Base-by-base conservation (phyloP, 2,113 vertebrate genomes). In the Theristicus caerulescens region DNA sequence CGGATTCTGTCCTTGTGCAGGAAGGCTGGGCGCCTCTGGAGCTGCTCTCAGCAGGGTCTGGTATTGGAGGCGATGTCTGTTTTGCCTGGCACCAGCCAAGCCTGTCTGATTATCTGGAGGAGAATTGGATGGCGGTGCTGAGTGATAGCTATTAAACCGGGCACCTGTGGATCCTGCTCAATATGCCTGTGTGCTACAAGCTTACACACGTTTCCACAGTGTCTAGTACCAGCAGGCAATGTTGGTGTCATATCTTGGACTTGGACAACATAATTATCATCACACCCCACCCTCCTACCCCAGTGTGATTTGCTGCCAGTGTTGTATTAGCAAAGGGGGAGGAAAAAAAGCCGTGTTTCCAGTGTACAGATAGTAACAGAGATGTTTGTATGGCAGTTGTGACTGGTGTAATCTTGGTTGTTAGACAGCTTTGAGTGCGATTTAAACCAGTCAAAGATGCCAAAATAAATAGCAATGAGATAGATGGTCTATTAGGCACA, bases 381-480 rank as follows among this genome's bases (percentile, higher is more conserved):
- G 74, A 44, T 70, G 47, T 91, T 94, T 95, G 85, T 34, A 8
- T 34, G 82, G 96, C 64, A 73, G 82, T 86, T 67, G 81, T 71
- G 89, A 88, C 62, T 70, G 78, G 67, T 21, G 24, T 95, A 91
- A 94, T 95, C 79, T 86, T 80, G 46, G 81, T 91, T 89, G 79
- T 90, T 88, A 90, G 51, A 67, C 66, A 82, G 93, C 55, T 95
- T 74, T 90, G 93, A 94, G 89, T 71, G 34, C 74, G 87, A 93
- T 93, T 97, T 87, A 74, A 91, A 95, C 38, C 21, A 62, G 62
- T 40, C 71, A 87, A 95, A 93, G 74, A 86, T 93, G 94, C 91
- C 89, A 93, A 95, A 97, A 91, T 66, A 96, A 95, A 95, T 25
- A 91, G 51, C 82, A 59, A 47, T 27, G 46, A 93, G 89, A 32